Evolutionary conservation across 2,797 vertebrate species (phyloP), one percentile per base, ranked within the genome.

Genomic region (Semaprochilodus insignis): DNA sequence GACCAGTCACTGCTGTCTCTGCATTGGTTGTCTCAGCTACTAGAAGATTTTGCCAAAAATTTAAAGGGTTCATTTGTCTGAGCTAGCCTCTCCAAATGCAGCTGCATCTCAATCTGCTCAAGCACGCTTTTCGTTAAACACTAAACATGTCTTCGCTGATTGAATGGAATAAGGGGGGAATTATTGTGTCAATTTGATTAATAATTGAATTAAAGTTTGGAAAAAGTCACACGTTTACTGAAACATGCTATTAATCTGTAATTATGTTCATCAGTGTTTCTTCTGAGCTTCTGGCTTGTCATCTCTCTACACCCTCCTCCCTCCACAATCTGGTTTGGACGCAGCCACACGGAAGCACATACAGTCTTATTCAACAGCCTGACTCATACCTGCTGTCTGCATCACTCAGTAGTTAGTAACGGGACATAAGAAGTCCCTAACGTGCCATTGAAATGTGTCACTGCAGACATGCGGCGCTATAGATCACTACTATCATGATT

Each of bases 301-400:
- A 70, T 36, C 36, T 70, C 21, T 48, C 67, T 70, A 23, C 21
- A 48, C 40, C 48, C 67, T 70, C 67, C 4, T n/a, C 21, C 34
- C 34, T 21, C 31, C 31, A 31, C 31, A 31, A 31, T 31, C 8
- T n/a, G 1, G 65, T 67, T 69, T 23, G 66, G 36, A 21, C 8
- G 21, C 17, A 48, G 10, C 51, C 23, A n/a, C 21, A 51, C 67
- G n/a, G 40, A 71, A 25, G 67, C 48, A 25, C 44, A 15, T 23
- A 23, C 36, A 48, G 19, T 15, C 3, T 25, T 71, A 51, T n/a
- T 71, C 19, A 14, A 40, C 67, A 25, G 44, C 14, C 0, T 71
- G 44, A 51, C 13, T 71, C 69, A 71, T 27, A 51, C 69, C 69
- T 25, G 44, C 70, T 72, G 70, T 54, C 70, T 25, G 23, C 44